Evolutionary conservation across 2,888 invertebrate genomes (phyloP).

Genomic region (Anagyrus pseudococci): DNA sequence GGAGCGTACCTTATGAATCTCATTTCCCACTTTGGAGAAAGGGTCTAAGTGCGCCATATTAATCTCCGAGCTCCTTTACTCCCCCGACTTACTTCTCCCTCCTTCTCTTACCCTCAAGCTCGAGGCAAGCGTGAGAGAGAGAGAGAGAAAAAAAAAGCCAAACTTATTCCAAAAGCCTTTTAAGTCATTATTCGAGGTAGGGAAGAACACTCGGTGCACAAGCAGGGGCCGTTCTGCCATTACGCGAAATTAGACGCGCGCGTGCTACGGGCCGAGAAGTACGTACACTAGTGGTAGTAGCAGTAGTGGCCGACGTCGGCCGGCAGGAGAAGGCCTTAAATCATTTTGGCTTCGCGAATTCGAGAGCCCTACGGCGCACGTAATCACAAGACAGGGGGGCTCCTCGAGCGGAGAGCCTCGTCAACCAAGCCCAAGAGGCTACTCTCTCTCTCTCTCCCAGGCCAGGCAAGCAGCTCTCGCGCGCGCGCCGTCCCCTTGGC

Average conservation of each 20-base stretch:
- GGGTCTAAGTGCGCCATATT: too few relatives aligned
- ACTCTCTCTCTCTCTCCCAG: too few relatives aligned
- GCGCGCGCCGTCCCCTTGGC: too few relatives aligned
- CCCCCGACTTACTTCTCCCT: too few relatives aligned
- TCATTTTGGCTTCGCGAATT: slow-evolving; percentile 3
- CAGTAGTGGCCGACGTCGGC: too few relatives aligned
- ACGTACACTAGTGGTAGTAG: too few relatives aligned
- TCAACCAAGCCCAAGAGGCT: slow-evolving; percentile 7
- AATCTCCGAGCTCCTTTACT: too few relatives aligned
- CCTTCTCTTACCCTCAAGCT: too few relatives aligned
- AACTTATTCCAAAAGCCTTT: slow-evolving; percentile 7
- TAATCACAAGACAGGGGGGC: slow-evolving; percentile 12
- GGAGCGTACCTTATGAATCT: too few relatives aligned
- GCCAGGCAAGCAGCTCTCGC: neutral
- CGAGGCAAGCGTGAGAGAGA: too few relatives aligned
- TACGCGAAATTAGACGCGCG: slow-evolving; percentile 23
- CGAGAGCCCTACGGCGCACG: slow-evolving; percentile 3
- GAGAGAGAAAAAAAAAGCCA: neutral
- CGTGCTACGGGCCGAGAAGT: too few relatives aligned
- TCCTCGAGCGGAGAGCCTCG: neutral
- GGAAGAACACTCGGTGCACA: neutral
- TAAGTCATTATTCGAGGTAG: neutral
- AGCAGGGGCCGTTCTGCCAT: slow-evolving; percentile 9
- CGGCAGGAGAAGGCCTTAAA: slow-evolving; percentile 22
- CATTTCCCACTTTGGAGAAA: too few relatives aligned